These are phyloP conservation scores for Aporophyla lueneburgensis DNA, from an alignment of 2,888 invertebrate genomes.

Conservation along the genomic window DNA sequence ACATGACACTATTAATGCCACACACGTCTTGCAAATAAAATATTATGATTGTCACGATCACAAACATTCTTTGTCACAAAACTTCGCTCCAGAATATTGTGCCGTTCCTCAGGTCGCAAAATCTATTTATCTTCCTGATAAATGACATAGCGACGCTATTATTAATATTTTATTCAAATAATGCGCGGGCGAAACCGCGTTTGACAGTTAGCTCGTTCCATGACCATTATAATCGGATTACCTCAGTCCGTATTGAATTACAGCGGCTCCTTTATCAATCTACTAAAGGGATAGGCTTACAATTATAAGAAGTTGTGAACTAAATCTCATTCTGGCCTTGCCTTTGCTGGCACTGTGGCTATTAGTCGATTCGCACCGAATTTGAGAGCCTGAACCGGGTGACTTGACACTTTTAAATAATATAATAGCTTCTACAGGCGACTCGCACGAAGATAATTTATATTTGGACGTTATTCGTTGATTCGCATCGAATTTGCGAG, in stretches of 20 bases:
- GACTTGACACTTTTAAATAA: no score
- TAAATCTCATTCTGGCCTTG: slow-evolving; percentile 23
- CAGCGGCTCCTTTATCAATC: slow-evolving; percentile 35
- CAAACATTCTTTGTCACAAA: slow-evolving; percentile 34
- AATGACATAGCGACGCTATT: slow-evolving; percentile 55
- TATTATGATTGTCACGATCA: slow-evolving; percentile 15
- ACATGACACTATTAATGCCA: background rate
- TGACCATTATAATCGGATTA: slow-evolving; percentile 61
- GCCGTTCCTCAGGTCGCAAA: slow-evolving; percentile 44
- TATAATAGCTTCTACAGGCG: no score
- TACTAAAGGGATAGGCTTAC: slow-evolving; percentile 31
- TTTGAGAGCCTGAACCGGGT: no score
- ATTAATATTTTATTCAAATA: slow-evolving; percentile 63
- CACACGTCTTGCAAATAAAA: slow-evolving; percentile 4
- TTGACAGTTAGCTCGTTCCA: slow-evolving; percentile 54
- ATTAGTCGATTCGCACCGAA: no score
- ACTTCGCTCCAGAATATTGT: slow-evolving; percentile 43
- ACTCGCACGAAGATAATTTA: no score
- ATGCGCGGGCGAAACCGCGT: slow-evolving; percentile 42
- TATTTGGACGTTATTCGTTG: no score
- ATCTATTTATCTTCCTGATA: slow-evolving; percentile 66
- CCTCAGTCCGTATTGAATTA: slow-evolving; percentile 55
- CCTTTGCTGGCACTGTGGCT: background rate
- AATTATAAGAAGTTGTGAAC: slow-evolving; percentile 34
- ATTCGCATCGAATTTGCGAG: no score